Evolutionary conservation across 2,888 invertebrate genomes (phyloP), one percentile per base, ranked within the genome.

Genomic region (Andrena fulva): DNA sequence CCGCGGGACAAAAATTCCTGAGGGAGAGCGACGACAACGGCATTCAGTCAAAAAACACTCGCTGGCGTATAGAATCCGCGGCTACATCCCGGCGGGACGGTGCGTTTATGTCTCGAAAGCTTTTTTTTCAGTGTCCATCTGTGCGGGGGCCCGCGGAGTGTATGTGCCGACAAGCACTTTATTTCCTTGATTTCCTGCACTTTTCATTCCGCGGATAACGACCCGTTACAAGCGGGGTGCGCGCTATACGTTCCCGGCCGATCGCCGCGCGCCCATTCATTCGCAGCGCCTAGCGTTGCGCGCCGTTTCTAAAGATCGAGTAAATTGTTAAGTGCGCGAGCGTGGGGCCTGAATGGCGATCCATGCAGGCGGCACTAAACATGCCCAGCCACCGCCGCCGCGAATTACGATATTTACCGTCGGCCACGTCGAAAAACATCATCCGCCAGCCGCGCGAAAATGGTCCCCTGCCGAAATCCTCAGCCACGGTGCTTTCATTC

Each of bases 171-270:
- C 84, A 84, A 80, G 73, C 85, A 78, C 84, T 87, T 85, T 87
- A 87, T 87, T 87, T 82, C 77, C 82, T 75, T 84, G 87, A 87
- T 87, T 87, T 80, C 79, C 79, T 73, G 64, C 79, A 79, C 81
- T 87, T 85, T 87, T 87, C 81, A 82, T 85, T 63, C 77, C 48
- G 8, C 8, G 66, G 62, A 81, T 76, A 77, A 81, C 67, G 52
- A 54, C 77, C 56, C 67, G 76, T 75, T 64, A 70, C 74, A 31
- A 27, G 50, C 64, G 59, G 52, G 31, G 35, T n/a, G 35, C 50
- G 20, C 35, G 31, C 52, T 52, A 48, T 48, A 54, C 54, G 79
- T 72, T 69, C 67, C 42, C 5, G 60, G 56, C 59, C 67, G 67
- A 73, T 73, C 42, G 54, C 52, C 29, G 42, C 72, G 73, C 72